Conservation (phyloP, 2,113 vertebrate species). For the Channa argus region DNA sequence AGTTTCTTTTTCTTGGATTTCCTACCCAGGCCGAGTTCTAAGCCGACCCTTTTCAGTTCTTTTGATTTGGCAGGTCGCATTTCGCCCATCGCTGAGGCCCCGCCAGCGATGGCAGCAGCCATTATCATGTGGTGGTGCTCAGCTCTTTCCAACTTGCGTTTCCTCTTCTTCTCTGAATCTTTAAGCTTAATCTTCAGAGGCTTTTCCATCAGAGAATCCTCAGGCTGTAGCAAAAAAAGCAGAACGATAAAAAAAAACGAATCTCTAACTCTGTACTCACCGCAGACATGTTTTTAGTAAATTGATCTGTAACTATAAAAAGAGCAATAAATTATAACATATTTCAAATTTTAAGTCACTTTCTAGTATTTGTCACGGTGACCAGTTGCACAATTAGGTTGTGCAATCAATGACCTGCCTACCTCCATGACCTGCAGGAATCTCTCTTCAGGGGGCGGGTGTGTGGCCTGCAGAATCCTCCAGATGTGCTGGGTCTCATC, state of each 20-base stretch:
- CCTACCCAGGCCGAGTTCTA: slow-evolving; percentile 87
- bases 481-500: slow-evolving; percentile 99
- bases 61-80: slow-evolving; percentile 87
- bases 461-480: slow-evolving; percentile 97
- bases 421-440: slow-evolving; percentile 98
- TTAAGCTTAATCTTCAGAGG: slow-evolving; percentile 92
- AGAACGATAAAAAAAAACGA: background rate
- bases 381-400: slow-evolving; percentile 33
- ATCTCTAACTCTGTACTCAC: background rate
- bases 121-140: slow-evolving; percentile 92
- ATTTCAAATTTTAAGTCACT: background rate
- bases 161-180: slow-evolving; percentile 94
- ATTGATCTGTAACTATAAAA: background rate
- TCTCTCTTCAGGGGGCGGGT: slow-evolving; percentile 94
- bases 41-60: slow-evolving; percentile 89
- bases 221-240: slow-evolving; percentile 78
- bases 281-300: background rate
- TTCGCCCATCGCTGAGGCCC: slow-evolving; percentile 76
- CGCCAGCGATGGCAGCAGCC: slow-evolving; percentile 42
- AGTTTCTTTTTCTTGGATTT: slow-evolving; percentile 98
- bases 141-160: slow-evolving; percentile 91
- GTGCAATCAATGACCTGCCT: slow-evolving; percentile 38
- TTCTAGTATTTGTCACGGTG: background rate
- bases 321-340: background rate
- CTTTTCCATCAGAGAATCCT: slow-evolving; percentile 92